These are phyloP conservation scores for Myrmophylax atrothorax DNA, from an alignment of 2,113 vertebrate genomes.

Conservation along the genomic window DNA sequence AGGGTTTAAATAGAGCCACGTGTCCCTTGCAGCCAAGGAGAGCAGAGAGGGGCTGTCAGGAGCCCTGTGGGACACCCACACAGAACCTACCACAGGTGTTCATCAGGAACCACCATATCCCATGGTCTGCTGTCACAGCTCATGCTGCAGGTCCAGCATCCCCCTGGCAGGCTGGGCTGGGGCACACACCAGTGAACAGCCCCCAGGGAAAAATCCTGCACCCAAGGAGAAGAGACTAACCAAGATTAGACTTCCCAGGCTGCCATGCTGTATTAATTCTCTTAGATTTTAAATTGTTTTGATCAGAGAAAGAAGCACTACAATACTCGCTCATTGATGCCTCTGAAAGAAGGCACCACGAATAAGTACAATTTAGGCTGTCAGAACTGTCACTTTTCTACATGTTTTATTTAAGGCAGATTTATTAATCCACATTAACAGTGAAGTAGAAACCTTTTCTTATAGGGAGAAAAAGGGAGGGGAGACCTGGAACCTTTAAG, in stretches of 20 bases:
- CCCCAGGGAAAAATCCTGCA: background rate
- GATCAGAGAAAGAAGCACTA: background rate
- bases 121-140: background rate
- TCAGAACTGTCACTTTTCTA: background rate
- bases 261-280: background rate
- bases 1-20: background rate
- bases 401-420: background rate
- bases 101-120: background rate
- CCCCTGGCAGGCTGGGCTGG: background rate
- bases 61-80: accelerated
- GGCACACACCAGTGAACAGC: background rate
- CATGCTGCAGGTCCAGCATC: background rate
- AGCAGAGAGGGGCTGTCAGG: background rate
- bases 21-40: background rate
- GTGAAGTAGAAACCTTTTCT: background rate
- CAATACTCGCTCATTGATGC: background rate
- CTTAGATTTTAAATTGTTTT: background rate
- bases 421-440: constrained; percentile 39
- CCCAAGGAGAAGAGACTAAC: background rate
- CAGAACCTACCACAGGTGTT: background rate
- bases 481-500: background rate
- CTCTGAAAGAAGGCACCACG: background rate
- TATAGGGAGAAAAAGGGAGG: background rate
- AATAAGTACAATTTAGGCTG: background rate
- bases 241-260: background rate